These are phyloP conservation scores for Ovis aries DNA, from an alignment of 2,113 vertebrate genomes.

Conservation along the genomic window DNA sequence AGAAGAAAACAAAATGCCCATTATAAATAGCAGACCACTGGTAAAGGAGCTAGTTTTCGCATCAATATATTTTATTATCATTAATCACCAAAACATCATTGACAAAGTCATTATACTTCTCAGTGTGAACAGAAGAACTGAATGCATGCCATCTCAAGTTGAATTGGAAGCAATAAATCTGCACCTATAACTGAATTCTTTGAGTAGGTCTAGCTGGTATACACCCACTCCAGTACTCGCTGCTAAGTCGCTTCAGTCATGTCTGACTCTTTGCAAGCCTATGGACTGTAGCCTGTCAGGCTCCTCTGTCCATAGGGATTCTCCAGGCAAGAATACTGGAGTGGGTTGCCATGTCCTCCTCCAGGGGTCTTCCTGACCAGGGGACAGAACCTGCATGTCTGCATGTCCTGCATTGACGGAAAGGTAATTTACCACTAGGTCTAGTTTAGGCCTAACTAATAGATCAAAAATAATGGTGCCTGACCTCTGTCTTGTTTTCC, in stretches of 20 bases:
- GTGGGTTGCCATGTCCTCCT: background rate
- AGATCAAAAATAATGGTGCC: background rate
- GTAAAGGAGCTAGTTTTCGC: background rate
- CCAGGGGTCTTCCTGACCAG: background rate
- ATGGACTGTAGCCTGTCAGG: background rate
- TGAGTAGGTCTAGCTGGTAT: background rate
- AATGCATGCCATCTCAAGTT: background rate
- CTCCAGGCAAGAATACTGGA: background rate
- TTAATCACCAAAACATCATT: background rate
- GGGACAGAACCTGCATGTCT: background rate
- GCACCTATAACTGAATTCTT: background rate
- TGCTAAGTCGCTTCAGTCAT: background rate
- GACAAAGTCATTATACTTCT: background rate
- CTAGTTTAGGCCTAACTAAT: background rate
- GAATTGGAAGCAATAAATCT: background rate
- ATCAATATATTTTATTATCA: background rate
- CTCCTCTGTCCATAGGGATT: background rate
- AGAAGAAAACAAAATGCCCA: background rate
- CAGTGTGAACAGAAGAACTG: background rate
- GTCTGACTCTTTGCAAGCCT: background rate
- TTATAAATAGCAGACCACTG: background rate
- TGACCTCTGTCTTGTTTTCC: background rate
- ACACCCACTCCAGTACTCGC: too few species aligned
- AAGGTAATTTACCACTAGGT: background rate
- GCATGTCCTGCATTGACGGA: background rate